phyloP scores from a whole-genome alignment of 2,888 invertebrate genomes.

The Sinopyrophorus schimmeli region DNA sequence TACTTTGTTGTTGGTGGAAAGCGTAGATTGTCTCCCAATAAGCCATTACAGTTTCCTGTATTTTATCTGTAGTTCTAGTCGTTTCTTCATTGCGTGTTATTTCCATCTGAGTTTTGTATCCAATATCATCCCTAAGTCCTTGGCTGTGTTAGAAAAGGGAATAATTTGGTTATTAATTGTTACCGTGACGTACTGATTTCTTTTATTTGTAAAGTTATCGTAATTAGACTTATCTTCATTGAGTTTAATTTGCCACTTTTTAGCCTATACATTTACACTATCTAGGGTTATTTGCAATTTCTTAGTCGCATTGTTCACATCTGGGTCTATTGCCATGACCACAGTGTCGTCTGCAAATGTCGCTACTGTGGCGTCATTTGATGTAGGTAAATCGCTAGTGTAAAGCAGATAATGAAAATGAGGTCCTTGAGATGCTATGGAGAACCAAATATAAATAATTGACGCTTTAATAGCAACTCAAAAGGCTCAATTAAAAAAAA shows the following conservation, averaged over 20 bases:
- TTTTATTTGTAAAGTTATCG: slow-evolving; percentile 31
- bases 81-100: slow-evolving; percentile 15
- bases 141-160: slow-evolving; percentile 14
- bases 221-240: slow-evolving; percentile 32
- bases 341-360: slow-evolving; percentile 20
- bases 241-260: slow-evolving; percentile 30
- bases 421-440: too few species aligned
- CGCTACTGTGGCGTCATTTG: slow-evolving; percentile 3
- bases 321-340: slow-evolving; percentile 1
- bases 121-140: slow-evolving; percentile 16
- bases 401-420: neutral
- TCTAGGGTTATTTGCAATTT: slow-evolving; percentile 13
- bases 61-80: slow-evolving; percentile 4
- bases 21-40: slow-evolving; percentile 11
- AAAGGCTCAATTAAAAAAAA: too few species aligned
- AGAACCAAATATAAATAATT: too few species aligned
- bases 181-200: slow-evolving; percentile 12
- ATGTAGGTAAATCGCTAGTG: slow-evolving; percentile 2
- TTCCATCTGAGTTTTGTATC: slow-evolving; percentile 12
- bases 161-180: slow-evolving; percentile 6
- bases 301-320: slow-evolving; percentile 1
- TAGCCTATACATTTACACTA: slow-evolving; percentile 19
- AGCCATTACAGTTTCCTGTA: slow-evolving; percentile 10
- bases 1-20: slow-evolving; percentile 13
- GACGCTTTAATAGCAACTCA: too few species aligned